Evolutionary conservation across 2,888 invertebrate species (phyloP), one percentile per base, ranked within the genome.

Genomic region (Hedya salicella): DNA sequence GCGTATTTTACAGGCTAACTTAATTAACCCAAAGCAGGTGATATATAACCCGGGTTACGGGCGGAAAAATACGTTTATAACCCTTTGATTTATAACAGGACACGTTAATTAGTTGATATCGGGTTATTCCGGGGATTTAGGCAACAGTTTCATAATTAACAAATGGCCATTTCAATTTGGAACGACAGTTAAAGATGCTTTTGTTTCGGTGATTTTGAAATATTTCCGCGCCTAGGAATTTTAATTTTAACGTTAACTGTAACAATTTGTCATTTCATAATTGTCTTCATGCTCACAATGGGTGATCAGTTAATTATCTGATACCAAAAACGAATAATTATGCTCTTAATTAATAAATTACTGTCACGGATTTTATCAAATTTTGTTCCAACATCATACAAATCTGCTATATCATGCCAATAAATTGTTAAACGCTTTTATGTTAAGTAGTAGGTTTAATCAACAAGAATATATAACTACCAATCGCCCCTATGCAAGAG

Each of bases 21-120:
- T 60, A 65, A 65, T 65, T 65, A 60, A 42, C 11, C 52, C 30
- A 65, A 65, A 65, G 59, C 36, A 50, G 46, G 52, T 65, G 59
- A 53, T 65, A 65, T 65, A 65, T 42, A 42, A 44, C 42, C 49
- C 52, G n/a, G 30, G 30, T 49, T 48, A 39, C 50, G 14, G 49
- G 36, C 52, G 59, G 61, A 66, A 66, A 66, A 66, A 61, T 66
- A 66, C 61, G 54, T 66, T 66, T 61, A 66, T 36, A 61, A 42
- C 66, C 59, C 40, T 61, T 61, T 66, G 66, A 66, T 66, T 66
- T 66, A 66, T 54, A 61, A 19, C 54, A 19, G 53, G 60, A 42
- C 36, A 53, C 60, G 54, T 66, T 66, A 66, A 66, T 66, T 66
- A 66, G 66, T 49, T 66, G 60, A 54, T 54, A 66, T 66, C 66